These are phyloP conservation scores for Aphrocallistes beatrix DNA, from an alignment of 37 sponge, comb jelly and placozoan species.

Conservation along the genomic window DNA sequence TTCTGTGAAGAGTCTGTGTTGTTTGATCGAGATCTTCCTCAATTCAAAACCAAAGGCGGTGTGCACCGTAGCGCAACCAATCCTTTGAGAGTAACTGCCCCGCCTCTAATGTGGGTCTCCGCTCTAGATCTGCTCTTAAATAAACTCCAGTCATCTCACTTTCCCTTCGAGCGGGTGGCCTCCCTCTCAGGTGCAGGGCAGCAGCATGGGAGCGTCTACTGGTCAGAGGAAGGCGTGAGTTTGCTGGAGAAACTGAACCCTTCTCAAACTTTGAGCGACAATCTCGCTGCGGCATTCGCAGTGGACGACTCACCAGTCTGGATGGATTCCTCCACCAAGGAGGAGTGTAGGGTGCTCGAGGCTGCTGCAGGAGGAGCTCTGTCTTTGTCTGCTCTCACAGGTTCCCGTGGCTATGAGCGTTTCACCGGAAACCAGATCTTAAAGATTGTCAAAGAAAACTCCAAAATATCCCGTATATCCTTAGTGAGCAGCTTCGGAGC, in stretches of 20 bases:
- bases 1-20: constrained; percentile 26
- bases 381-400: constrained; percentile 56
- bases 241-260: constrained; percentile 36
- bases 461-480: constrained; percentile 44
- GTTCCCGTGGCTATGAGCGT: constrained; percentile 85
- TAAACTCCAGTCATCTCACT: constrained; percentile 27
- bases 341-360: constrained; percentile 62
- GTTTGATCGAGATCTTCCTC: constrained; percentile 55
- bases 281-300: constrained; percentile 36
- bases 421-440: constrained; percentile 85
- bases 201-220: constrained; percentile 94
- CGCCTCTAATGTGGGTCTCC: constrained; percentile 86
- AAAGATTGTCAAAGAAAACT: constrained; percentile 41
- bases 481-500: constrained; percentile 83
- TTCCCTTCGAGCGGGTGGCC: constrained; percentile 51
- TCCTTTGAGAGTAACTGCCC: constrained; percentile 60
- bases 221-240: constrained; percentile 49
- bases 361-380: constrained; percentile 43
- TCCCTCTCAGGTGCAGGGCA: constrained; percentile 69
- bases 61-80: constrained; percentile 30
- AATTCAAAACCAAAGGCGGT: constrained; percentile 67
- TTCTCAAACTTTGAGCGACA: constrained; percentile 18
- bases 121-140: constrained; percentile 58
- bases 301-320: constrained; percentile 66
- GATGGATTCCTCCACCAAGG: constrained; percentile 89